Conservation (phyloP, 1,140 invertebrate genomes). For the Brachionus asplanchnoidis region DNA sequence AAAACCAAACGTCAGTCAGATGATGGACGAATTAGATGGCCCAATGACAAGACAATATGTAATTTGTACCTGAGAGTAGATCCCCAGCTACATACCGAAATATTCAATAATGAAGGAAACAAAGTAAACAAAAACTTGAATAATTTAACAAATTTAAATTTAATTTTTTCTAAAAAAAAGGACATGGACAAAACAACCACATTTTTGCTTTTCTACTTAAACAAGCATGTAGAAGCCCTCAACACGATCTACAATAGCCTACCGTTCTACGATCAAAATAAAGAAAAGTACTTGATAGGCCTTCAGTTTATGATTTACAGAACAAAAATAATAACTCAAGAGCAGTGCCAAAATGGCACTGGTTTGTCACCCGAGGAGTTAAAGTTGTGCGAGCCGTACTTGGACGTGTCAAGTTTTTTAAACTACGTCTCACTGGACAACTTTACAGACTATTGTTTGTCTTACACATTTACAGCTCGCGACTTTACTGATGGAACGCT, state of each 20-base stretch:
- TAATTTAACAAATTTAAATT: neutral
- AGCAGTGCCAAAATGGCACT: constrained; percentile 22
- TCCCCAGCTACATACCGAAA: neutral
- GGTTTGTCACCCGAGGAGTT: neutral
- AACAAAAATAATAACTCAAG: constrained; percentile 38
- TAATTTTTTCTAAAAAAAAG: neutral
- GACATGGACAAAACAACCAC: constrained; percentile 37
- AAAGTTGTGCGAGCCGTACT: constrained; percentile 6
- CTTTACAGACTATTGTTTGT: constrained; percentile 94
- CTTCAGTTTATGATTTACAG: constrained; percentile 40
- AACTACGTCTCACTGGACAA: constrained; percentile 71
- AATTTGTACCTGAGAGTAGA: constrained; percentile 40
- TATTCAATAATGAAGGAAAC: constrained; percentile 42
- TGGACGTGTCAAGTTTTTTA: constrained; percentile 40
- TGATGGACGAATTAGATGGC: constrained; percentile 5
- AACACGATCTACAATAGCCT: constrained; percentile 30
- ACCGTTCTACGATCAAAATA: constrained; percentile 33
- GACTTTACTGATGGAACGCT: constrained; percentile 93
- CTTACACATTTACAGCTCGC: constrained; percentile 96
- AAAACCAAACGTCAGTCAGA: constrained; percentile 22
- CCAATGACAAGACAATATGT: constrained; percentile 4
- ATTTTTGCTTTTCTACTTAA: constrained; percentile 30
- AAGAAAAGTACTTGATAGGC: constrained; percentile 33
- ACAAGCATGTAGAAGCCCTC: constrained; percentile 39
- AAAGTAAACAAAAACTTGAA: neutral